Evolutionary conservation across 2,113 vertebrate species (phyloP).

Genomic region (Sapayoa aenigma): DNA sequence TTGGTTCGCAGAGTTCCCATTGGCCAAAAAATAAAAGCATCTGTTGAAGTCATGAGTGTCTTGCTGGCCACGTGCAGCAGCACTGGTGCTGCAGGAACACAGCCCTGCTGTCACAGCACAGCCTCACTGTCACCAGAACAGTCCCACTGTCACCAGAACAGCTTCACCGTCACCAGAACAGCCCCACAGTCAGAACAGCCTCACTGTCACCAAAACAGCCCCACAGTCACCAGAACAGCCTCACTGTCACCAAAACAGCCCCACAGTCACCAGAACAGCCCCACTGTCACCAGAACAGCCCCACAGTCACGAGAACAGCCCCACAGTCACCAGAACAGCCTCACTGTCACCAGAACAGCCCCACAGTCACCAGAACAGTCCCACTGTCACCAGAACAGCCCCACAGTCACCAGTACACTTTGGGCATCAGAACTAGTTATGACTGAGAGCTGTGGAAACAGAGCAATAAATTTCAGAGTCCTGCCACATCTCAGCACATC

Average conservation of each 20-base stretch:
- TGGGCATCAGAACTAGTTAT: conserved; percentile 25
- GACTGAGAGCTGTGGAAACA: not conserved
- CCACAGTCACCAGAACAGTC: not conserved
- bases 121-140: too few relatives aligned
- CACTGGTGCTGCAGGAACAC: not conserved
- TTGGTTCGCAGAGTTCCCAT: not conserved
- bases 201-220: not conserved
- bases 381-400: not conserved
- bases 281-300: not conserved
- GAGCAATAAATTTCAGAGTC: not conserved
- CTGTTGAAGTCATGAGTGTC: not conserved
- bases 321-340: not conserved
- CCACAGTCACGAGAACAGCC: not conserved
- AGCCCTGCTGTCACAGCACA: not conserved
- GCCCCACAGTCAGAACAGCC: not conserved
- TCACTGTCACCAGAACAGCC: too few relatives aligned
- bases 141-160: not conserved
- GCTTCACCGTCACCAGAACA: not conserved
- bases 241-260: not conserved
- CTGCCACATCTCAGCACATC: not conserved
- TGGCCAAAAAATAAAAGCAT: conserved; percentile 5
- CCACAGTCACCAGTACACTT: not conserved
- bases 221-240: not conserved
- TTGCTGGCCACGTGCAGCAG: not conserved
- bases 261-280: too few relatives aligned